phyloP scores from a whole-genome alignment of 2,113 vertebrate species.

The Rutilus rutilus region DNA sequence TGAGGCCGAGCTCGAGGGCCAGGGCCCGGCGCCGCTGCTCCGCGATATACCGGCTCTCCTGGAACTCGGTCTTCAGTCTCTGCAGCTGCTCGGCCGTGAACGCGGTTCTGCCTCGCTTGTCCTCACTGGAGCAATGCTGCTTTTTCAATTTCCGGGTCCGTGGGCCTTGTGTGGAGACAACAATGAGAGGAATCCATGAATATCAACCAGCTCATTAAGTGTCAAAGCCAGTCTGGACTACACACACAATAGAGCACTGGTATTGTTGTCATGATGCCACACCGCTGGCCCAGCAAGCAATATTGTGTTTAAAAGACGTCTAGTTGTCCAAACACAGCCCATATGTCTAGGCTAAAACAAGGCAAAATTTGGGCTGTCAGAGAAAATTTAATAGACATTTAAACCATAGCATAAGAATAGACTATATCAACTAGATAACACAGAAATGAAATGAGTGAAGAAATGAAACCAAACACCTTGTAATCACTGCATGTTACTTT shows the following conservation, averaged over 20 bases:
- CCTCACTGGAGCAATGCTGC: constrained; percentile 84
- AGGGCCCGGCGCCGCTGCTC: constrained; percentile 84
- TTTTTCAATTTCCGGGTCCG: constrained; percentile 93
- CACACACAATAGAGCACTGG: background rate
- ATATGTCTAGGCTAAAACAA: too few species aligned
- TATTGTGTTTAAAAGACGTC: too few species aligned
- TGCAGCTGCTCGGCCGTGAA: constrained; percentile 89
- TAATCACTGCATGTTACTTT: too few species aligned
- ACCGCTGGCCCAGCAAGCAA: background rate
- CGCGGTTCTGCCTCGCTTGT: constrained; percentile 86
- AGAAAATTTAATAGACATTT: too few species aligned
- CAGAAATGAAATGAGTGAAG: too few species aligned
- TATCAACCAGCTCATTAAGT: constrained; percentile 58
- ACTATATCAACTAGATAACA: too few species aligned
- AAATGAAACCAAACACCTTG: too few species aligned
- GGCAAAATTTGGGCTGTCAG: too few species aligned
- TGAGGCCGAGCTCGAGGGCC: constrained; percentile 84
- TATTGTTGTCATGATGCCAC: background rate
- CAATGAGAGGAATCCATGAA: constrained; percentile 66
- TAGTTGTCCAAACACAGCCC: too few species aligned
- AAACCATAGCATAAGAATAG: too few species aligned
- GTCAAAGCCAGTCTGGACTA: background rate
- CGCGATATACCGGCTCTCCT: constrained; percentile 86
- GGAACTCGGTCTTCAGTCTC: constrained; percentile 84
- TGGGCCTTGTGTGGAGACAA: constrained; percentile 82